These are phyloP conservation scores for Equus quagga DNA, from an alignment of 2,113 vertebrate genomes.

Conservation along the genomic window DNA sequence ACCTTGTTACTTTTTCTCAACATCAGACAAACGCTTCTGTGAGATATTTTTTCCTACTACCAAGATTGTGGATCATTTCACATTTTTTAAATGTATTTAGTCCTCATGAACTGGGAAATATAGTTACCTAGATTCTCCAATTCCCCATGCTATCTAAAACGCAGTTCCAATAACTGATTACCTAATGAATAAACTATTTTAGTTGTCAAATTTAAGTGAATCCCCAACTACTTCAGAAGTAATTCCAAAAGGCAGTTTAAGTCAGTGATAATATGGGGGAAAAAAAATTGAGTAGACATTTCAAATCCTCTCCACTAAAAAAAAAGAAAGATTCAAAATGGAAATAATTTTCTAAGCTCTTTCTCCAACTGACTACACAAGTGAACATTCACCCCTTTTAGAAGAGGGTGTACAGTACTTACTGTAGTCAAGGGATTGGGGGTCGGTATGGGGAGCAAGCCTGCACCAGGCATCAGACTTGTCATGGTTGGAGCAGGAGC, in stretches of 20 bases:
- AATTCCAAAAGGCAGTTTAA: constrained; percentile 17
- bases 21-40: not conserved
- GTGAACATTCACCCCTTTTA: not conserved
- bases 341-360: not conserved
- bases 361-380: not conserved
- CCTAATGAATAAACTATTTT: constrained; percentile 21
- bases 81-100: constrained; percentile 20
- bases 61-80: not conserved
- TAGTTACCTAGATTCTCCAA: not conserved
- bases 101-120: constrained; percentile 7
- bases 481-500: constrained; percentile 94
- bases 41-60: not conserved
- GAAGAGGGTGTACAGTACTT: constrained; percentile 28
- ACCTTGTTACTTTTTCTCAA: not conserved
- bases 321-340: not conserved
- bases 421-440: constrained; percentile 88
- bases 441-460: constrained; percentile 95
- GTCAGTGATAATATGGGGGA: not conserved
- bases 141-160: constrained; percentile 44
- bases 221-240: not conserved
- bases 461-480: constrained; percentile 95
- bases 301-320: not conserved
- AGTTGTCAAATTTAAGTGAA: constrained; percentile 60
- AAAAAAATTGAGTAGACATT: not conserved
- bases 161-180: constrained; percentile 1